Evolutionary conservation across 2,113 vertebrate genomes (phyloP).

Genomic region (Protobothrops flavoviridis): DNA sequence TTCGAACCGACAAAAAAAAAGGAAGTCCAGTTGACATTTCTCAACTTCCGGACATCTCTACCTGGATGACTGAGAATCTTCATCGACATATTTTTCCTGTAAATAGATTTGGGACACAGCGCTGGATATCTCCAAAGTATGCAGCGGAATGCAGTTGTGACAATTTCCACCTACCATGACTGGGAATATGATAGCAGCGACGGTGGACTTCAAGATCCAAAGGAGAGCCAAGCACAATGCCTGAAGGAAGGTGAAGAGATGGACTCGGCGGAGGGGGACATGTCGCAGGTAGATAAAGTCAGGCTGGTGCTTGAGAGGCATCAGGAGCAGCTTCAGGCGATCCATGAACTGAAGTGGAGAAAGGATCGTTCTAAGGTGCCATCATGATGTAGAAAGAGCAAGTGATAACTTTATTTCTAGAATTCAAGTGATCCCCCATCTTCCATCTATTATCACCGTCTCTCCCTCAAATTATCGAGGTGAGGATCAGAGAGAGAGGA

Average conservation of each 20-base stretch:
- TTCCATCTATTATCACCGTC: not conserved
- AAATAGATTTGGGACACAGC: not conserved
- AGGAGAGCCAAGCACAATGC: constrained; percentile 90
- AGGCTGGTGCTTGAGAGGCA: constrained; percentile 97
- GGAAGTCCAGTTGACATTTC: too few species aligned
- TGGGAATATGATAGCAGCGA: constrained; percentile 97
- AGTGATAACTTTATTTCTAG: too few species aligned
- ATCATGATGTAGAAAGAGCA: not conserved
- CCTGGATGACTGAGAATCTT: too few species aligned
- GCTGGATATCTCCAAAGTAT: not conserved
- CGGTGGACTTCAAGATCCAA: constrained; percentile 97
- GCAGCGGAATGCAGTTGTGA: accelerated
- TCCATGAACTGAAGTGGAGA: constrained; percentile 88
- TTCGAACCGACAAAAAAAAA: too few species aligned
- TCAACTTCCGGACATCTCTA: too few species aligned
- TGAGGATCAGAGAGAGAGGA: accelerated
- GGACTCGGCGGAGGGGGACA: constrained; percentile 91
- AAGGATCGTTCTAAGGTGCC: not conserved
- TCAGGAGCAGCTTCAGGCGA: constrained; percentile 91
- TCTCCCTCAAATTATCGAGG: not conserved
- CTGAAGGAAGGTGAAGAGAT: constrained; percentile 97
- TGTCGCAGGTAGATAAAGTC: constrained; percentile 97
- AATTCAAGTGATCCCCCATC: accelerated
- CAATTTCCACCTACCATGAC: constrained; percentile 82
- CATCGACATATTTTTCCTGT: not conserved